Evolutionary conservation across 2,888 invertebrate species (phyloP).

Genomic region (Resseliella maxima): DNA sequence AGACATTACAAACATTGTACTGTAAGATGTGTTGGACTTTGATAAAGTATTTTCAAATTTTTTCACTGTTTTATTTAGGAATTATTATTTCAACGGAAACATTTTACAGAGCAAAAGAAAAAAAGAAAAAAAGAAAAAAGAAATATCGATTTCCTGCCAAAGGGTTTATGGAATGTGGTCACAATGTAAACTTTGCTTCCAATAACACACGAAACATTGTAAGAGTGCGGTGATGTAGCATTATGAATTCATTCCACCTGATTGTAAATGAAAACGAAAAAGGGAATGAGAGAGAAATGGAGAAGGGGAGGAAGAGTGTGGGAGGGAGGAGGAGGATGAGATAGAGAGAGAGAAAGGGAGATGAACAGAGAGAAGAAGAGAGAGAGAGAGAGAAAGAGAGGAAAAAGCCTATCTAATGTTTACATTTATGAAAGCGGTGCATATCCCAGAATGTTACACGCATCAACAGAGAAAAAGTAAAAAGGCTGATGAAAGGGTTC

Average conservation of each 20-base stretch:
- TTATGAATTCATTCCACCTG: slow-evolving; percentile 22
- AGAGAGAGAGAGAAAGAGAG: neutral
- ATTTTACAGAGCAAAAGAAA: too few species aligned
- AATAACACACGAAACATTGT: neutral
- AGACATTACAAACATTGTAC: neutral
- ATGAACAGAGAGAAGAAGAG: neutral
- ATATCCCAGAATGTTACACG: neutral
- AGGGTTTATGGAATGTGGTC: slow-evolving; percentile 5
- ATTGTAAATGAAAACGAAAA: neutral
- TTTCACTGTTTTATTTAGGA: neutral
- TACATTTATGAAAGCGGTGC: slow-evolving; percentile 9
- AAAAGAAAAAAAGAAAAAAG: neutral
- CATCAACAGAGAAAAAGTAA: slow-evolving; percentile 3
- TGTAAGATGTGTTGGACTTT: neutral
- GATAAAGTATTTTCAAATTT: neutral
- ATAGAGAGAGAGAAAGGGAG: too few species aligned
- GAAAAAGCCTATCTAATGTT: slow-evolving; percentile 42
- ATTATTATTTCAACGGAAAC: neutral
- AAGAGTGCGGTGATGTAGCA: neutral
- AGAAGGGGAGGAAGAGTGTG: neutral
- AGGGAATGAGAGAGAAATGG: neutral
- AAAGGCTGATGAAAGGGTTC: slow-evolving; percentile 21
- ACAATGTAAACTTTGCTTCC: neutral
- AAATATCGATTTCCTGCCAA: slow-evolving; percentile 6
- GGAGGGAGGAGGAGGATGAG: neutral